A percentile compares a stretch with the other conserved stretches of the same genome.
Conservation (phyloP, 2,888 invertebrate genomes). For the Apodemia hepburni region DNA sequence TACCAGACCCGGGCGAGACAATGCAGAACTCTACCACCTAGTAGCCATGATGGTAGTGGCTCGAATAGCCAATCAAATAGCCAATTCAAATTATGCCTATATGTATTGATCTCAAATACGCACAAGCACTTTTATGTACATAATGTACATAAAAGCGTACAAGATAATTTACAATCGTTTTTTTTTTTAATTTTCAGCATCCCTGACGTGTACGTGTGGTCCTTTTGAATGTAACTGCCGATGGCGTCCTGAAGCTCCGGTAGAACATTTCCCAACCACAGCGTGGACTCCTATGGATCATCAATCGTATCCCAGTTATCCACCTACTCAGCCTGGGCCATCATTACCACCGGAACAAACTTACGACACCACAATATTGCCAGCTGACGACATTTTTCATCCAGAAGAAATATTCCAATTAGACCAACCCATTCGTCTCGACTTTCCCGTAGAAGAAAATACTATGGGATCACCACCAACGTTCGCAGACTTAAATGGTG, state of each 20-base stretch:
- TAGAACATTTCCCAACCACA: conserved; percentile 53
- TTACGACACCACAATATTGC: conserved; percentile 80
- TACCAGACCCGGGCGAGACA: no score
- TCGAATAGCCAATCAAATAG: no score
- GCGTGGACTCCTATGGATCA: conserved; percentile 58
- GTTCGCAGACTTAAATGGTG: conserved; percentile 85
- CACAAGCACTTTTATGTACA: no score
- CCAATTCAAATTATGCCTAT: no score
- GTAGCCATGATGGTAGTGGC: no score
- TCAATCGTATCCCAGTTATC: conserved; percentile 56
- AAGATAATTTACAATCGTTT: not conserved
- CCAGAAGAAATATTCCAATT: conserved; percentile 89
- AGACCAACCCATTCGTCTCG: conserved; percentile 85
- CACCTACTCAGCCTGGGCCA: conserved; percentile 45
- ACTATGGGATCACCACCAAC: conserved; percentile 84
- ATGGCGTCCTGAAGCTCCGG: conserved; percentile 56
- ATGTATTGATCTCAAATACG: no score
- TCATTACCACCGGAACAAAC: conserved; percentile 60
- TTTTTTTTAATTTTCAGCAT: conserved; percentile 54
- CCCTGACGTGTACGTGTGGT: conserved; percentile 84
- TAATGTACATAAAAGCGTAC: no score
- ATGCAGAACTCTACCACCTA: no score
- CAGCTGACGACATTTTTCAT: conserved; percentile 85
- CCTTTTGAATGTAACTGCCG: conserved; percentile 88
- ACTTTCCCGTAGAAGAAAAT: conserved; percentile 76